These are phyloP conservation scores for Colossoma macropomum DNA, from an alignment of 2,113 vertebrate genomes.

Conservation along the genomic window DNA sequence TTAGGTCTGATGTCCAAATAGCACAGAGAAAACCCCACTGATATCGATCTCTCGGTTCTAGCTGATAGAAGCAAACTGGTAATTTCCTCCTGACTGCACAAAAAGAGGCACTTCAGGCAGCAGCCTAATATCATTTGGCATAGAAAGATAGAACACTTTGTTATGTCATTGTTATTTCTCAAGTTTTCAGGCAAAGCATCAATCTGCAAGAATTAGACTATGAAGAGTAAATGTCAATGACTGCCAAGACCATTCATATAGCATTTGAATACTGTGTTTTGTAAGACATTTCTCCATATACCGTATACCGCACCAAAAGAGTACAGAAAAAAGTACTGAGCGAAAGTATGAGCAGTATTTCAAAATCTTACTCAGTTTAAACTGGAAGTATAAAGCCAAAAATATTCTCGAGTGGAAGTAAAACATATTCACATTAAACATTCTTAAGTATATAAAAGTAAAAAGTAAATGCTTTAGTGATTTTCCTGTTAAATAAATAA, in stretches of 20 bases:
- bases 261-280: too few species aligned
- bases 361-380: too few species aligned
- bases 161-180: not conserved
- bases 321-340: too few species aligned
- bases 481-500: too few species aligned
- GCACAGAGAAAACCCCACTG: conserved; percentile 4
- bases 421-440: too few species aligned
- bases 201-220: not conserved
- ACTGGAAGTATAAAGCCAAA: too few species aligned
- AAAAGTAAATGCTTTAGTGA: too few species aligned
- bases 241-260: not conserved
- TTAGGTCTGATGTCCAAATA: conserved; percentile 21
- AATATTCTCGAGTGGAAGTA: too few species aligned
- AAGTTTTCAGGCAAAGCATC: not conserved
- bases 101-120: not conserved
- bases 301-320: too few species aligned
- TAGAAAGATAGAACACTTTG: not conserved
- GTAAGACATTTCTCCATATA: too few species aligned
- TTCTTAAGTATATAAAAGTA: too few species aligned
- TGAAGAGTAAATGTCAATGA: not conserved
- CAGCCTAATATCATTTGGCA: not conserved
- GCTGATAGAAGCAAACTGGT: conserved; percentile 17
- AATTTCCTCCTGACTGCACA: conserved; percentile 12
- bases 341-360: too few species aligned
- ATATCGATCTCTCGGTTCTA: conserved; percentile 23